Evolutionary conservation across 2,797 vertebrate genomes (phyloP).

Genomic region (Microtus agrestis): DNA sequence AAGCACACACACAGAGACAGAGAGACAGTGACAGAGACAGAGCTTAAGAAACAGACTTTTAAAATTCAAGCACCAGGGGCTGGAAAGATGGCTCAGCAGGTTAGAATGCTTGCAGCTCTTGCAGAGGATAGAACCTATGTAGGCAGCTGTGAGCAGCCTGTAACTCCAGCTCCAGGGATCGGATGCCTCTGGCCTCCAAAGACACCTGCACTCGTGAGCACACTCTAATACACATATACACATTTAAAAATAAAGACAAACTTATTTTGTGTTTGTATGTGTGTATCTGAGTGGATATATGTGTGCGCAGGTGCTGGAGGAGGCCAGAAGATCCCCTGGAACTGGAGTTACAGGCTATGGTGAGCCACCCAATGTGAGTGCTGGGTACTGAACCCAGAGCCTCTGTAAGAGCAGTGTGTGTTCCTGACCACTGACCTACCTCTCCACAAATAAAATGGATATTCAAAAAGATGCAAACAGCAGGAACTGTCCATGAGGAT

Average conservation of each 20-base stretch:
- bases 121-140: background rate
- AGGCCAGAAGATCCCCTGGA: background rate
- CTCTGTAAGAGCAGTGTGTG: background rate
- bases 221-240: background rate
- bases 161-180: background rate
- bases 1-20: fast-evolving
- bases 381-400: background rate
- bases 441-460: background rate
- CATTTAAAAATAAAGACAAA: background rate
- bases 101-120: background rate
- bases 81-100: background rate
- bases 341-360: background rate
- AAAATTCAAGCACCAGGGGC: background rate
- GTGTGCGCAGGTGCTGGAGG: background rate
- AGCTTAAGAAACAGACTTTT: background rate
- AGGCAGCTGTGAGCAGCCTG: background rate
- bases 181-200: background rate
- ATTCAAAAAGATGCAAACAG: background rate
- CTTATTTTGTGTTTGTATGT: background rate
- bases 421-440: background rate
- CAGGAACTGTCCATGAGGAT: background rate
- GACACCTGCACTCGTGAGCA: background rate
- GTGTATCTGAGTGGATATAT: background rate
- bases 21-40: background rate
- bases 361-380: background rate